These are phyloP conservation scores for Mionectes macconnelli DNA, from an alignment of 2,113 vertebrate genomes.

Conservation along the genomic window DNA sequence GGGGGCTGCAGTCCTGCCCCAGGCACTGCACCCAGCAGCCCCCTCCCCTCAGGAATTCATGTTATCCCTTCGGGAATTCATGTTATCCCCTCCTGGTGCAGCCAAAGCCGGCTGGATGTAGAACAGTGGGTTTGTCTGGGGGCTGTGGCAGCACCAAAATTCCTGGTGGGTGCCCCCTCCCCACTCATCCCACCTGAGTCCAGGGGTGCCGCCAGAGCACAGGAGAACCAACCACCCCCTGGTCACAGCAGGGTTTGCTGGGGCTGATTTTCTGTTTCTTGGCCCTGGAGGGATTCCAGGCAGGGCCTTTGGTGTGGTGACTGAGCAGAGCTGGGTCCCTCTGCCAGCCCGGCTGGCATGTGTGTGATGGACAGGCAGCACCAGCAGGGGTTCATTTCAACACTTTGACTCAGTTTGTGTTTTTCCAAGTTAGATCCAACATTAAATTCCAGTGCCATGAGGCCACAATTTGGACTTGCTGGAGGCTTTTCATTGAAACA, in stretches of 20 bases:
- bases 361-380: neutral
- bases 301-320: neutral
- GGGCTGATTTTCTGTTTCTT: neutral
- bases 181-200: neutral
- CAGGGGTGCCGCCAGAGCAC: neutral
- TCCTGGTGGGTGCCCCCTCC: neutral
- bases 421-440: neutral
- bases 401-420: neutral
- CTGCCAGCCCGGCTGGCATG: neutral
- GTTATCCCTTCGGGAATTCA: neutral
- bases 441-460: slow-evolving; percentile 5
- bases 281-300: neutral
- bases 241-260: neutral
- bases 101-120: fast-evolving
- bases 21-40: fast-evolving
- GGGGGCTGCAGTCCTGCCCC: neutral
- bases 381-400: neutral
- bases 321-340: neutral
- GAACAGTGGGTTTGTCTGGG: neutral
- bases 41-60: neutral
- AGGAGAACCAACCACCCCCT: neutral
- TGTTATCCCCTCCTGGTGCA: fast-evolving
- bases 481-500: neutral
- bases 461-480: neutral
- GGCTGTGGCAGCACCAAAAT: neutral